Conservation (phyloP, 2,888 invertebrate species). For the Candidula unifasciata region DNA sequence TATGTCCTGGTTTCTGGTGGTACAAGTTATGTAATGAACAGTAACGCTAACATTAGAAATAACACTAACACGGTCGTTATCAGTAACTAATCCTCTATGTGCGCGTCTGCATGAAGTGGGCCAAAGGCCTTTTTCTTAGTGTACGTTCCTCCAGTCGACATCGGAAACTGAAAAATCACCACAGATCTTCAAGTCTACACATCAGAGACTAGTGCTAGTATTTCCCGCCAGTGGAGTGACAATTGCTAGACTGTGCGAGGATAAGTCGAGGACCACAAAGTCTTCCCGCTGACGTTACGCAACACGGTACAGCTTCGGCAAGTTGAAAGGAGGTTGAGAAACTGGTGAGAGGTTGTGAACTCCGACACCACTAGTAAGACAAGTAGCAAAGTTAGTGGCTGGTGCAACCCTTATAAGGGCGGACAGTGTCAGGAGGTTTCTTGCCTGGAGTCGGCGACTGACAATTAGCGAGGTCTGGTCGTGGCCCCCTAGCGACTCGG, state of each 20-base stretch:
- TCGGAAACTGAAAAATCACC: too few species aligned
- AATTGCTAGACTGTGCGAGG: background rate
- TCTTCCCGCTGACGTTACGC: background rate
- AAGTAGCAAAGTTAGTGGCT: constrained; percentile 40
- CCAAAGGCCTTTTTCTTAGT: too few species aligned
- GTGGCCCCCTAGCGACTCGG: constrained; percentile 42
- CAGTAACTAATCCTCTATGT: too few species aligned
- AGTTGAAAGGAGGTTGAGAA: constrained; percentile 26
- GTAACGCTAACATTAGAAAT: too few species aligned
- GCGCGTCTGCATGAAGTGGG: too few species aligned
- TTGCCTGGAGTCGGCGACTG: constrained; percentile 37
- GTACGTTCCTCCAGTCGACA: too few species aligned
- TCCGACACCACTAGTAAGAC: constrained; percentile 41
- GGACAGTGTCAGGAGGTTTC: constrained; percentile 48
- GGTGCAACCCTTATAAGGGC: constrained; percentile 51
- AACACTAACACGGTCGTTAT: too few species aligned
- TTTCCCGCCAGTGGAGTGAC: too few species aligned
- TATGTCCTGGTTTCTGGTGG: too few species aligned
- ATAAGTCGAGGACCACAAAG: background rate
- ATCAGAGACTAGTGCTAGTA: too few species aligned
- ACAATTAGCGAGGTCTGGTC: constrained; percentile 42
- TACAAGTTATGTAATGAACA: too few species aligned
- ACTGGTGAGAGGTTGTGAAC: constrained; percentile 29
- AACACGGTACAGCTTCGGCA: constrained; percentile 11
- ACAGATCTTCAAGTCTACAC: too few species aligned